Evolutionary conservation across 2,797 vertebrate species (phyloP), one percentile per base, ranked within the genome.

Genomic region (Enteromius thamalakanensis): DNA sequence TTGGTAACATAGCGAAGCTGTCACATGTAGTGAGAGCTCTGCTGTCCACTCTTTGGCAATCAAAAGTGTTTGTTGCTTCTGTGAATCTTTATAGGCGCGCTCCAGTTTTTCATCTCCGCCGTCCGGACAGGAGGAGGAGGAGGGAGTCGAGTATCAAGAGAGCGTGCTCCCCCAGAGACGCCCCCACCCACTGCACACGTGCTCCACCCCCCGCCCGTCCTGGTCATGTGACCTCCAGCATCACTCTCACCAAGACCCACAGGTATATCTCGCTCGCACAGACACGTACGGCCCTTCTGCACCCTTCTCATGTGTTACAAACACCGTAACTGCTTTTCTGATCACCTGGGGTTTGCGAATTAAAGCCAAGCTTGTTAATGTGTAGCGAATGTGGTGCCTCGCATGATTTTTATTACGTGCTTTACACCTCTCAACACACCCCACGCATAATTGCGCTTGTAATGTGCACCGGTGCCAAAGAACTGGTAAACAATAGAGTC

Each of bases 381-480:
- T 84, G 78, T 83, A 42, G 80, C n/a, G 11, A 49, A 77, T 77
- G 34, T 34, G 53, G 53, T 11, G 51, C 62, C 37, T 75, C 71
- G 75, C 32, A n/a, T 86, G 79, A 80, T 86, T 82, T 85, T 86
- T 85, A 84, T 83, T 53, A 80, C 82, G 76, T 55, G 58, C 32
- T 84, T 88, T 84, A 76, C 72, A 86, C 80, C 84, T 84, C 53
- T 85, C 60, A 58, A 75, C 78, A 40, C 78, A 15, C 76, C 78
- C 78, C 62, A 34, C 75, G 74, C 84, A 71, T 86, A 87, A 88
- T 88, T 88, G 64, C 58, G 0, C 67, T 84, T 79, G 53, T 87
- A 87, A 87, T 87, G 87, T 84, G 81, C 70, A 70, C 67, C 76
- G 76, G 82, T 84, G 85, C 79, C 86, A 86, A 84, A 87, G 83